Evolutionary conservation across 2,797 vertebrate species (phyloP), one percentile per base, ranked within the genome.

Genomic region (Lerista edwardsae): DNA sequence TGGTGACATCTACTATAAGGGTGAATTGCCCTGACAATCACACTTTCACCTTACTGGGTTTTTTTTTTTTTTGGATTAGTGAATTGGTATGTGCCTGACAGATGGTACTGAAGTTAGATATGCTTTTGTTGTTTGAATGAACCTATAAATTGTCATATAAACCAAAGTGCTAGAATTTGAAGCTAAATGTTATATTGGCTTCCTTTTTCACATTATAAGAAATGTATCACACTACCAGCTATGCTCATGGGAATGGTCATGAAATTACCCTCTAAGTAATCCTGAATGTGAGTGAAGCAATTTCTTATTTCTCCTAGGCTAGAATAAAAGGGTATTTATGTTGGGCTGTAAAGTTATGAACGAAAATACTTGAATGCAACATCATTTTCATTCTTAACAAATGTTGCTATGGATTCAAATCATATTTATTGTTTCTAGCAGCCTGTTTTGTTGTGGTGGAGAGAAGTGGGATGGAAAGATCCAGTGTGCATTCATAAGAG

Each of bases 341-440:
- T 36, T 69, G 29, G 21, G 1, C 51, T 74, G 3, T 34, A 76
- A 84, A 78, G 8, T 17, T 68, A 25, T 36, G 23, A n/a, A 17
- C n/a, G n/a, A 6, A 75, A 61, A 61, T 57, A 31, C 2, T 80
- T 74, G n/a, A 36, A 51, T 6, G 64, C 57, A 82, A 75, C 0
- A 25, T n/a, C 61, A 44, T 71, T 86, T 75, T 64, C 79, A 57
- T 80, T 83, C 55, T 64, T 61, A 72, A 57, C 59, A 72, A 81
- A 83, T 6, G 69, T 75, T 59, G 75, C 67, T 6, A 41, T 17
- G 41, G 85, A 44, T 90, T 65, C 64, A 79, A 67, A 14, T 36
- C 41, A 80, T 19, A 0, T 76, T 6, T 25, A 62, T 29, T 71
- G 41, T 31, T 75, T 31, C 41, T 27, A 31, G 15, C 12, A 12